phyloP scores from a whole-genome alignment of 2,113 vertebrate genomes.

The Chaetodon trifascialis region DNA sequence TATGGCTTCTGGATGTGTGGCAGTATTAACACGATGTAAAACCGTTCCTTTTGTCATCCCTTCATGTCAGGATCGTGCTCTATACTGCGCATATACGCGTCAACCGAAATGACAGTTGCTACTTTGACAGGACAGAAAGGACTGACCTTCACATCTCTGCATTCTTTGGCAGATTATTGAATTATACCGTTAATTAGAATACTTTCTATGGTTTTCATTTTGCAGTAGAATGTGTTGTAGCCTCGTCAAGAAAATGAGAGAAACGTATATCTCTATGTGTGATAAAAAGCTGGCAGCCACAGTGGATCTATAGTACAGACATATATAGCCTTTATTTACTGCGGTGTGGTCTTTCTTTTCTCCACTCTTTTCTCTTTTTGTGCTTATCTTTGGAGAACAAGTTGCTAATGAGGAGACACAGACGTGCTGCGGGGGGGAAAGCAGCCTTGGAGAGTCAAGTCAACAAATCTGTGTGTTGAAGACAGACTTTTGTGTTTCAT shows the following conservation, averaged over 20 bases:
- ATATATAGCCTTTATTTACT: slow-evolving; percentile 9
- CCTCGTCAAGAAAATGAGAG: slow-evolving; percentile 4
- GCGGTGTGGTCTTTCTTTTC: background rate
- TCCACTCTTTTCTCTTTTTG: slow-evolving; percentile 23
- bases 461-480: slow-evolving; percentile 54
- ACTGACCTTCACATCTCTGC: slow-evolving; percentile 16
- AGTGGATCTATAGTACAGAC: slow-evolving; percentile 23
- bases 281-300: slow-evolving; percentile 18
- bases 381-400: slow-evolving; percentile 63
- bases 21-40: slow-evolving; percentile 41
- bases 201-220: slow-evolving; percentile 1
- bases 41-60: slow-evolving; percentile 6
- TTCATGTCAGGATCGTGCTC: slow-evolving; percentile 6
- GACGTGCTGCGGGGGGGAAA: slow-evolving; percentile 33
- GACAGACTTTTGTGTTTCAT: slow-evolving; percentile 37
- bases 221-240: background rate
- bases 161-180: slow-evolving; percentile 12
- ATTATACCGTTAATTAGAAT: slow-evolving; percentile 16
- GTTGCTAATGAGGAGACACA: slow-evolving; percentile 67
- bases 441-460: slow-evolving; percentile 31
- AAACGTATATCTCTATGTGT: slow-evolving; percentile 6
- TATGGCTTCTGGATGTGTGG: slow-evolving; percentile 66
- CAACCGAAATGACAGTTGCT: slow-evolving; percentile 33
- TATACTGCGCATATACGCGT: background rate
- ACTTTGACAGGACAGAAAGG: background rate